Percentiles rank a stretch among this genome's conserved stretches.
Evolutionary conservation across 64 coral and sea anemone species (phyloP).

Genomic region (Actinia equina): DNA sequence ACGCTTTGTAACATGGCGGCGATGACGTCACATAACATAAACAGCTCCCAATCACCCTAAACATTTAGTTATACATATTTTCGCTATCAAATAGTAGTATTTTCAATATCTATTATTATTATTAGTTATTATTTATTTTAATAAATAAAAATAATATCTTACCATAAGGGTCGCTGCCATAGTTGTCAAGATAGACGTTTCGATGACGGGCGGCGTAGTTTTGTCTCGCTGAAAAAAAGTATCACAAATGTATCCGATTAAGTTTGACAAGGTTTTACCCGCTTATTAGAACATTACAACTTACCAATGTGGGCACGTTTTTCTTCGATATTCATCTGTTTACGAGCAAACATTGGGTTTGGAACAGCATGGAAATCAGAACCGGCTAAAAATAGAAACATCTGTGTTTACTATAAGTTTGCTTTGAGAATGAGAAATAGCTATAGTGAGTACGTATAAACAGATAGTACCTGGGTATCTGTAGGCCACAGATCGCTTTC

Average conservation of each 20-base stretch:
- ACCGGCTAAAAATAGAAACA: background rate
- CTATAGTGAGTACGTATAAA: too few species aligned
- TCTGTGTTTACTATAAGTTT: too few species aligned
- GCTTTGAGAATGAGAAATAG: too few species aligned
- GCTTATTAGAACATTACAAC: background rate
- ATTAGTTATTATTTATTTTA: too few species aligned
- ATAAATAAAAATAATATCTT: background rate
- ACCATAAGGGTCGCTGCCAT: constrained; percentile 82
- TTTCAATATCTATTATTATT: too few species aligned
- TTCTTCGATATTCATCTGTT: constrained; percentile 18
- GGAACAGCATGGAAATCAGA: background rate
- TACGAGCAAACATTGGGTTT: constrained; percentile 10
- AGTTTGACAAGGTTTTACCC: background rate
- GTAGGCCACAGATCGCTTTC: constrained; percentile 1
- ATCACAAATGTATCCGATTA: background rate
- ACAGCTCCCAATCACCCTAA: too few species aligned
- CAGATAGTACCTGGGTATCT: background rate
- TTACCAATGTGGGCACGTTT: background rate
- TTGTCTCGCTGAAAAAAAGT: constrained; percentile 44
- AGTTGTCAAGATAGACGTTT: constrained; percentile 75
- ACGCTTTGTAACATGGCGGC: too few species aligned
- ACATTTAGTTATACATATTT: too few species aligned
- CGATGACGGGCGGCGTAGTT: constrained; percentile 81
- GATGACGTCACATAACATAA: too few species aligned
- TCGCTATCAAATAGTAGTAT: too few species aligned